phyloP scores from a whole-genome alignment of 2,888 invertebrate species.

The Heliconius charithonia region DNA sequence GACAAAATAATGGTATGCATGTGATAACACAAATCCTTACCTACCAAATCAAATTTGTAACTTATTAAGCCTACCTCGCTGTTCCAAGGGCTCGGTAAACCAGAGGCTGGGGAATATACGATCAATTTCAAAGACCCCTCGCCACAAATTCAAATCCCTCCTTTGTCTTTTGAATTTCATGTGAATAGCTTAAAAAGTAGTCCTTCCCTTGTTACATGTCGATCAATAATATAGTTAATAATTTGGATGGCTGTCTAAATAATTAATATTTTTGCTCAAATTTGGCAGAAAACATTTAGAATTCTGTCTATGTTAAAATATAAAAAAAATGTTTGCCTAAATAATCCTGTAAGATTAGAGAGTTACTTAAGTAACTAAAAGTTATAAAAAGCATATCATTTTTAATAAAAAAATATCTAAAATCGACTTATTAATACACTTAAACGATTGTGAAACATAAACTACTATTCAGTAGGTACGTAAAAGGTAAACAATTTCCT shows the following conservation, averaged over 20 bases:
- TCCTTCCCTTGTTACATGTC: constrained; percentile 24
- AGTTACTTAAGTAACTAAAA: no score
- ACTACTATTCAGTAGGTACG: not conserved
- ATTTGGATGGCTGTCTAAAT: not conserved
- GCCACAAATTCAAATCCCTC: constrained; percentile 80
- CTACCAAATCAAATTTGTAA: constrained; percentile 77
- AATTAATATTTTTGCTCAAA: not conserved
- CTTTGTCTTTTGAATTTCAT: constrained; percentile 79
- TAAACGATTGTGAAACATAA: not conserved
- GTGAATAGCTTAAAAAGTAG: constrained; percentile 46
- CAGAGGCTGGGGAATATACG: constrained; percentile 76
- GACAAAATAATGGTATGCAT: constrained; percentile 8
- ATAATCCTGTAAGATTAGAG: no score
- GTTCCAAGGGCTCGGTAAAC: constrained; percentile 74
- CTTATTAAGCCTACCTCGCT: constrained; percentile 70
- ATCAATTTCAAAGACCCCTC: constrained; percentile 82
- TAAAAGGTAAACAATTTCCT: constrained; percentile 34
- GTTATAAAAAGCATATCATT: no score
- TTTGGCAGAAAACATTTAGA: not conserved
- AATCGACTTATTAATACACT: not conserved
- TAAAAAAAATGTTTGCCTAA: not conserved
- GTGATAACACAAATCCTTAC: constrained; percentile 40
- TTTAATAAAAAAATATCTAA: no score
- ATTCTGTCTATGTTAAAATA: not conserved
- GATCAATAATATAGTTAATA: constrained; percentile 34